These are phyloP conservation scores for Megaptera novaeangliae DNA, from an alignment of 2,113 vertebrate species.

Conservation along the genomic window DNA sequence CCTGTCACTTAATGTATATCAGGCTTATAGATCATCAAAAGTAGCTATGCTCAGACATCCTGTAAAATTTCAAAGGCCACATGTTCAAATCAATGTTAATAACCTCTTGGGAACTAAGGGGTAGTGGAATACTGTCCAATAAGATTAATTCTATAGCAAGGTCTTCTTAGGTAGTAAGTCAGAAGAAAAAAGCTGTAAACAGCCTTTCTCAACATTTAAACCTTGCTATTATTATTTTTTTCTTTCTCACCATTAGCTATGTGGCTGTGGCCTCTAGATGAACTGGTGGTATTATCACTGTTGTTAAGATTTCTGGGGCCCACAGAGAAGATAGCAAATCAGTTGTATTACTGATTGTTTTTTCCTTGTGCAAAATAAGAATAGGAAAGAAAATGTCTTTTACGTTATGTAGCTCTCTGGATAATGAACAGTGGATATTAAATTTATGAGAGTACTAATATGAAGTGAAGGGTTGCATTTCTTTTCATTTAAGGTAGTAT, in stretches of 20 bases:
- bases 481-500: slow-evolving; percentile 7
- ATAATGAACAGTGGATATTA: slow-evolving; percentile 10
- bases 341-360: not conserved
- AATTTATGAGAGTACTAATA: not conserved
- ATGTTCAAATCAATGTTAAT: not conserved
- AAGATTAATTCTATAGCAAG: not conserved
- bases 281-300: not conserved
- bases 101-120: not conserved
- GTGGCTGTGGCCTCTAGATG: not conserved
- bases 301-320: not conserved
- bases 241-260: not conserved
- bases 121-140: not conserved
- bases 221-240: not conserved
- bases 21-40: not conserved
- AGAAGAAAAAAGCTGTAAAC: not conserved
- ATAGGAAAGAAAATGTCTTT: slow-evolving; percentile 8
- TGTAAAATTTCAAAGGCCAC: not conserved
- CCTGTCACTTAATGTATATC: not conserved
- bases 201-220: not conserved
- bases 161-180: not conserved
- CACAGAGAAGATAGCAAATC: not conserved
- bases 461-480: not conserved
- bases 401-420: not conserved
- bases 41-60: not conserved
- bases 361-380: not conserved